Conservation (phyloP, 2,888 invertebrate genomes). For the Mimas tiliae region DNA sequence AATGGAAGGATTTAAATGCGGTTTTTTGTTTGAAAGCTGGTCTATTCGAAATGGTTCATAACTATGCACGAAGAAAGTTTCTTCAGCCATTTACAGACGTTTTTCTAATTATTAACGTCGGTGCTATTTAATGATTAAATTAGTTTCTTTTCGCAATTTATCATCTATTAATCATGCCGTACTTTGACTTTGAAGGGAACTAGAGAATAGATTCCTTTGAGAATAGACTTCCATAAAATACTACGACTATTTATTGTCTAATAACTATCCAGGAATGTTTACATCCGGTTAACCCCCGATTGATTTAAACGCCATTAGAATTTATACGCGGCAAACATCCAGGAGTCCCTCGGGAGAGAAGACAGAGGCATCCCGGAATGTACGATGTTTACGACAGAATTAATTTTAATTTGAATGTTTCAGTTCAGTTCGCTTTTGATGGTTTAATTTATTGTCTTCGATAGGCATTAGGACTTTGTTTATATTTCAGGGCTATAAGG, state of each 20-base stretch:
- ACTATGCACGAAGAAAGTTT: no score
- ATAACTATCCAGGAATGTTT: conserved; percentile 40
- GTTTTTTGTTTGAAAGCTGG: no score
- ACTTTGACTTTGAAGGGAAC: no score
- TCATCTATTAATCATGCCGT: no score
- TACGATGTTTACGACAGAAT: conserved; percentile 36
- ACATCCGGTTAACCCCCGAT: conserved; percentile 43
- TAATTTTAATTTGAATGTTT: conserved; percentile 35
- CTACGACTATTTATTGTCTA: conserved; percentile 40
- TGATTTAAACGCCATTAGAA: conserved; percentile 55
- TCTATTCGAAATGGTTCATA: no score
- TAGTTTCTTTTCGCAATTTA: no score
- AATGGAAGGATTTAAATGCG: no score
- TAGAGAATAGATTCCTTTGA: no score
- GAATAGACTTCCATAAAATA: neutral
- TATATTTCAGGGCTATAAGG: neutral
- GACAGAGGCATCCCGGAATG: conserved; percentile 45
- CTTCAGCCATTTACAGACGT: no score
- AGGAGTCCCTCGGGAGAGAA: conserved; percentile 39
- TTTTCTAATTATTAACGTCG: no score
- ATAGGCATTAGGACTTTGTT: neutral
- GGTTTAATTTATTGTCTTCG: conserved; percentile 24
- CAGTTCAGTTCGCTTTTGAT: conserved; percentile 2
- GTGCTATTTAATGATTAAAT: no score
- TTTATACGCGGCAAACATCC: conserved; percentile 43